phyloP scores from a whole-genome alignment of 2,113 vertebrate genomes.

The Chiloscyllium plagiosum region DNA sequence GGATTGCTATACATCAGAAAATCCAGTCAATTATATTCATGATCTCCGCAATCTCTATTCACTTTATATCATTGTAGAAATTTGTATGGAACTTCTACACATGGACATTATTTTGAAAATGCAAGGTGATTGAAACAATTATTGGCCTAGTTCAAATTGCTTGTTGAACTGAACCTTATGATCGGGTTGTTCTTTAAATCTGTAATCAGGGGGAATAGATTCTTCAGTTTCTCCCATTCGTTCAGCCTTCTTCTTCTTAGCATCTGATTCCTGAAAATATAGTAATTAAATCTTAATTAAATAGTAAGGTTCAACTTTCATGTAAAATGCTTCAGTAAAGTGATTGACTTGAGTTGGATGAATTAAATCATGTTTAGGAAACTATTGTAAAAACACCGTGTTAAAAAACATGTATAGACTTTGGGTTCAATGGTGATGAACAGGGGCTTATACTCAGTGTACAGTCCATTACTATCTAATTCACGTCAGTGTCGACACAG shows the following conservation, averaged over 20 bases:
- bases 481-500: too few relatives aligned
- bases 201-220: constrained; percentile 61
- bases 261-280: constrained; percentile 12
- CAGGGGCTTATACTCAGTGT: too few relatives aligned
- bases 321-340: constrained; percentile 49
- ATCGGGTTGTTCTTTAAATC: constrained; percentile 44
- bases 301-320: constrained; percentile 48
- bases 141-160: background rate
- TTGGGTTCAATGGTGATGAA: background rate
- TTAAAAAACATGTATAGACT: background rate
- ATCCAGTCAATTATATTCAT: too few relatives aligned
- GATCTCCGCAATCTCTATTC: too few relatives aligned
- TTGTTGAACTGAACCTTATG: background rate
- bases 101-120: background rate
- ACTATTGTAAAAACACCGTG: background rate
- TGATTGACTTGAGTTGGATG: background rate
- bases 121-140: background rate
- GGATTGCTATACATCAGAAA: too few relatives aligned
- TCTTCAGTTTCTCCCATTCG: constrained; percentile 64
- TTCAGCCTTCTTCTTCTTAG: constrained; percentile 49
- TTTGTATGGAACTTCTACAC: background rate
- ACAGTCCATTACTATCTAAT: too few relatives aligned
- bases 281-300: constrained; percentile 38
- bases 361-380: background rate
- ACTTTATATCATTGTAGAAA: background rate